Conservation (phyloP, 2,888 invertebrate species). For the Lobophora halterata region DNA sequence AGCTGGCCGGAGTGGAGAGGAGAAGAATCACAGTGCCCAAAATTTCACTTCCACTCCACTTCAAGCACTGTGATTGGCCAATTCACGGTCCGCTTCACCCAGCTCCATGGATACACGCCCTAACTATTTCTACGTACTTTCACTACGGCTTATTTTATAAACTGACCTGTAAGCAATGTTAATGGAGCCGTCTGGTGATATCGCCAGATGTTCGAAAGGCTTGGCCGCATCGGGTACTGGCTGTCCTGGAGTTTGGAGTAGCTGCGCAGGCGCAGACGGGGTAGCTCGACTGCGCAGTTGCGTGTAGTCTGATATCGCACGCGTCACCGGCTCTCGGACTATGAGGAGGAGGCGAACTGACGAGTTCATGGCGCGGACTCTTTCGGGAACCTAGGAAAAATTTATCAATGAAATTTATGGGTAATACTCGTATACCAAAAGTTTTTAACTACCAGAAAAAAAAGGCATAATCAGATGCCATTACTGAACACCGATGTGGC, state of each 20-base stretch:
- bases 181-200: conserved; percentile 90
- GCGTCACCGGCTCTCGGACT: conserved; percentile 96
- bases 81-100: too few species aligned
- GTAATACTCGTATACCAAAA: too few species aligned
- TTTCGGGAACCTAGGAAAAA: conserved; percentile 89
- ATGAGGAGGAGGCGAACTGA: conserved; percentile 95
- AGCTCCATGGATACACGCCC: too few species aligned
- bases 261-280: conserved; percentile 83
- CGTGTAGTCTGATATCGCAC: conserved; percentile 98
- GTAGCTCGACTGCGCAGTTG: conserved; percentile 93
- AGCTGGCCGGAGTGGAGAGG: too few species aligned
- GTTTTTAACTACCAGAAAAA: too few species aligned
- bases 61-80: too few species aligned
- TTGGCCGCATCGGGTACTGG: conserved; percentile 70
- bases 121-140: too few species aligned
- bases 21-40: too few species aligned
- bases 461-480: too few species aligned
- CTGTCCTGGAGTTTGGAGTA: conserved; percentile 50
- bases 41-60: too few species aligned
- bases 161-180: conserved; percentile 87
- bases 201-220: conserved; percentile 90
- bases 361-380: conserved; percentile 96
- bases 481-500: too few species aligned
- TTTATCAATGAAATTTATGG: neutral
- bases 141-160: neutral